Conservation (phyloP, 2,888 invertebrate genomes). For the Sarcophaga caerulescens region DNA sequence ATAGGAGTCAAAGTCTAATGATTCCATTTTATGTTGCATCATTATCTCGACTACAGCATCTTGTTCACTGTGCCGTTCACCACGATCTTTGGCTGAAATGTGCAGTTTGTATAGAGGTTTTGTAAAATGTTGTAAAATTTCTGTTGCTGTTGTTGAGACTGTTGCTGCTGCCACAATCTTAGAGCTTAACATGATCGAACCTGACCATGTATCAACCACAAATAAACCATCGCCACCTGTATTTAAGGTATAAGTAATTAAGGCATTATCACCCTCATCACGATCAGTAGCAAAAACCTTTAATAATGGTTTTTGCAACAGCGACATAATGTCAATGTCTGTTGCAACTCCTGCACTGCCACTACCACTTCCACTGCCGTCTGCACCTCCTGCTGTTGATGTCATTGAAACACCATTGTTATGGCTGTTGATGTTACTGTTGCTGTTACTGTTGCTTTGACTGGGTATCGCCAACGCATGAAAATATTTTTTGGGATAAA, state of each 20-base stretch:
- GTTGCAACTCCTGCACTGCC: slow-evolving; percentile 17
- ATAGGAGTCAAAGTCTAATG: slow-evolving; percentile 88
- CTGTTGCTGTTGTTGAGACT: slow-evolving; percentile 41
- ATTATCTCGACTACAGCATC: slow-evolving; percentile 92
- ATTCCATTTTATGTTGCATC: slow-evolving; percentile 87
- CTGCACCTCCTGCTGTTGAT: slow-evolving; percentile 10
- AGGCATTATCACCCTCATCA: slow-evolving; percentile 94
- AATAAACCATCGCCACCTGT: slow-evolving; percentile 91
- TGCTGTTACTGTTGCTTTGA: slow-evolving; percentile 74
- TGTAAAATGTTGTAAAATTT: slow-evolving; percentile 78
- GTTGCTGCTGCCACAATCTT: slow-evolving; percentile 62
- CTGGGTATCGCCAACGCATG: slow-evolving; percentile 85
- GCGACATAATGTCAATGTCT: slow-evolving; percentile 60
- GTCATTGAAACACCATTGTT: slow-evolving; percentile 37
- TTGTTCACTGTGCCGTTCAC: slow-evolving; percentile 87
- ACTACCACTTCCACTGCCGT: slow-evolving; percentile 3
- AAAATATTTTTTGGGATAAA: slow-evolving; percentile 94
- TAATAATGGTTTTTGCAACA: slow-evolving; percentile 83
- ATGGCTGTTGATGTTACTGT: slow-evolving; percentile 41
- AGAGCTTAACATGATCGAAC: slow-evolving; percentile 86
- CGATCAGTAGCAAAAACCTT: slow-evolving; percentile 91
- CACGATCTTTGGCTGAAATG: slow-evolving; percentile 91
- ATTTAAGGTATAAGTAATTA: slow-evolving; percentile 89
- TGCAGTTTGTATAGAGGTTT: slow-evolving; percentile 88
- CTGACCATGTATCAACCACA: slow-evolving; percentile 89